phyloP scores from a whole-genome alignment of 2,113 vertebrate genomes.

The Apaloderma vittatum region DNA sequence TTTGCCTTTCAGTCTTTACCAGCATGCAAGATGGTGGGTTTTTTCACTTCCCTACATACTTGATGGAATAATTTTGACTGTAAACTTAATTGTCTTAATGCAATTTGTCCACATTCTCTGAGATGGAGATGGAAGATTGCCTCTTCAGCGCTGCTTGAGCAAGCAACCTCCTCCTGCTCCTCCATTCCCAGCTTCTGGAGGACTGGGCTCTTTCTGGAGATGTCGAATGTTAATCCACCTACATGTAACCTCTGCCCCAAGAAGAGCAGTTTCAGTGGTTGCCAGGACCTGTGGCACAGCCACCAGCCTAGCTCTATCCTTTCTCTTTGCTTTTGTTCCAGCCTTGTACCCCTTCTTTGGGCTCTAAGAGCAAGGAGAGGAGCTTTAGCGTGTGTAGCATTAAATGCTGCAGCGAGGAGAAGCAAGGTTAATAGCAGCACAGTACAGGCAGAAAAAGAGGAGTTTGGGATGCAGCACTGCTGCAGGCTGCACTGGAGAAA shows the following conservation, averaged over 20 bases:
- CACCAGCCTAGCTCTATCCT: background rate
- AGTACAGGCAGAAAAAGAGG: rapidly evolving
- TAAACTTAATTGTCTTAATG: background rate
- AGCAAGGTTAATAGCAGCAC: background rate
- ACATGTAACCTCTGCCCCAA: background rate
- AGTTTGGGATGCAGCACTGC: background rate
- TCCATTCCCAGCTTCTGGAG: background rate
- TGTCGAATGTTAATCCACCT: background rate
- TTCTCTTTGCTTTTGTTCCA: background rate
- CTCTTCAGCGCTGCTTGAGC: background rate
- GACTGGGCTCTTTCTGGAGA: background rate
- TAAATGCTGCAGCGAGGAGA: background rate
- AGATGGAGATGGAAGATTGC: background rate
- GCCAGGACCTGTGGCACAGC: background rate
- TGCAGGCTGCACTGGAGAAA: background rate
- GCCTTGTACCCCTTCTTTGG: background rate
- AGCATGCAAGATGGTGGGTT: too few relatives aligned
- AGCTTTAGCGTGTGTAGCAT: background rate
- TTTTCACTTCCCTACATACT: background rate
- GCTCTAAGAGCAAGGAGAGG: background rate
- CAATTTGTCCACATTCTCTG: background rate
- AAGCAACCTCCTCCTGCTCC: background rate
- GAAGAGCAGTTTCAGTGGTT: background rate
- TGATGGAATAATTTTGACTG: background rate
- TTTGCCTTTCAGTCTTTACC: background rate